Base-by-base conservation (phyloP, 1,140 invertebrate species). In the Drosophila kanapiae region DNA sequence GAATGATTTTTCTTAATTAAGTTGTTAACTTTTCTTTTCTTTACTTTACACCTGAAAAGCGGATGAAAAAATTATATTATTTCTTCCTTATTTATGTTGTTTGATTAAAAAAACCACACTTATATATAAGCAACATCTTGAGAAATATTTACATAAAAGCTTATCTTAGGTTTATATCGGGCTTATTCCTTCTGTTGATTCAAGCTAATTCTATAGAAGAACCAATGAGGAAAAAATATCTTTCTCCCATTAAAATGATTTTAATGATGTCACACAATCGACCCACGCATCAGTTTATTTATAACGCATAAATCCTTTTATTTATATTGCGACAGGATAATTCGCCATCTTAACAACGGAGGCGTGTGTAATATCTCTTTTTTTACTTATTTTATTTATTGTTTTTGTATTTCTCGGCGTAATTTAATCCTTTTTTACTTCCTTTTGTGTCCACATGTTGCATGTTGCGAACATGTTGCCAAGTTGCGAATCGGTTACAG, bases 391-490 rank as follows among this genome's bases (percentile, higher is more conserved):
- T 49, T 49, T 31, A n/a, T 23, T 27, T 10, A 23, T 23, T 23
- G 23, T 23, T 10, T 10, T 59, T 9, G n/a, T 31, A 40, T 38
- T 38, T 40, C n/a, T 40, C 7, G 13, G 47, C 38, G 64, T 16
- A 61, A 51, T 49, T 31, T 43, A 72, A 71, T 71, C 69, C 69
- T 59, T 71, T 71, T 49, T 23, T 13, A 42, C 62, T 35, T 33
- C 29, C 16, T 31, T 53, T 56, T 56, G 29, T 1, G 40, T 57
- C 13, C 49, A 68, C 65, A 58, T 70, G 71, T 56, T 54, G 62
- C 37, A 37, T 67, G 63, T 58, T 35, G 27, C 68, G 16, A 29
- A 64, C 49, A 86, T 82, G 82, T 75, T 82, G 82, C 74, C 11
- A 40, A 37, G 35, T 49, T 49, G 23, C 61, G 47, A 47, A 45